These are phyloP conservation scores for Paguma larvata DNA, from an alignment of 2,797 vertebrate genomes.

Conservation along the genomic window DNA sequence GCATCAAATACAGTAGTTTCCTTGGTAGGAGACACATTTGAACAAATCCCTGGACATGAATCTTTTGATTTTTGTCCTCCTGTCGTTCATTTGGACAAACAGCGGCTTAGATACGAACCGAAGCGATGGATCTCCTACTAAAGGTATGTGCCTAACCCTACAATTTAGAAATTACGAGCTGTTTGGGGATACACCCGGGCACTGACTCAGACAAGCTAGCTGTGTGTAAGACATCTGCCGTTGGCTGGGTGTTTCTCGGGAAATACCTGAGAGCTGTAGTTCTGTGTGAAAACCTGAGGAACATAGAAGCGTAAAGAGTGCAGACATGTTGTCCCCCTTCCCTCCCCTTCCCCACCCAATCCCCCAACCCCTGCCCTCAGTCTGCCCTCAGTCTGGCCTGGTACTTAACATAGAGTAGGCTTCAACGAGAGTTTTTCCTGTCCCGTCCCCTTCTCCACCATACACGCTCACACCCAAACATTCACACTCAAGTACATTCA, in stretches of 20 bases:
- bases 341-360: neutral
- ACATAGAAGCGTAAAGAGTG: conserved; percentile 5
- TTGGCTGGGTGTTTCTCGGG: neutral
- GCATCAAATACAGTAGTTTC: neutral
- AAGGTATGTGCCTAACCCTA: conserved; percentile 68
- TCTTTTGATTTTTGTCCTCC: conserved; percentile 46
- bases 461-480: neutral
- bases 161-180: conserved; percentile 19
- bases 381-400: neutral
- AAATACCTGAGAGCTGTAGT: conserved; percentile 24
- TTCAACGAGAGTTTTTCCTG: conserved; percentile 1
- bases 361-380: neutral
- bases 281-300: neutral
- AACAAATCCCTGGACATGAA: conserved; percentile 50
- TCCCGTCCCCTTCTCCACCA: neutral
- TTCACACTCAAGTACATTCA: conserved; percentile 34
- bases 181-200: neutral
- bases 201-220: neutral
- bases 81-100: conserved; percentile 61
- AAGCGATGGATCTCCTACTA: neutral
- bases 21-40: neutral
- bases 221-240: conserved; percentile 31
- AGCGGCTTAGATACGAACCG: conserved; percentile 30
- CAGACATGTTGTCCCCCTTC: neutral
- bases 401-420: neutral